Evolutionary conservation across 2,113 vertebrate genomes (phyloP), one percentile per base, ranked within the genome.

Genomic region (Notothenia coriiceps): DNA sequence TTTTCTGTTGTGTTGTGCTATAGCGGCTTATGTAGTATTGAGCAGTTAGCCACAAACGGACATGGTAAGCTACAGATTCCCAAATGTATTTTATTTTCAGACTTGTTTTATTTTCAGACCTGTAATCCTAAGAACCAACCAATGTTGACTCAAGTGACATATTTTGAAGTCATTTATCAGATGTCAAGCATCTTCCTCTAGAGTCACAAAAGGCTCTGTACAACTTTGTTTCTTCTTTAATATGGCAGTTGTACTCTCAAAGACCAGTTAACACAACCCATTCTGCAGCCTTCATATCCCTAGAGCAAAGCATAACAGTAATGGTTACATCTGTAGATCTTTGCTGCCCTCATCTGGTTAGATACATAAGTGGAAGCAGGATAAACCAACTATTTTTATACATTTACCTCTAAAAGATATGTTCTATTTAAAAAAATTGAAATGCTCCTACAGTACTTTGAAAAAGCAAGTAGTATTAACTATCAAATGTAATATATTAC

Each of bases 311-410:
- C 49, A 33, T 65, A 6, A 4, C 20, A 51, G 47, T 18, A 46
- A 33, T 18, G n/a, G 40, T 56, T 66, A 67, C 44, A 73, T 74
- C 56, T 54, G 73, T 47, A 77, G 78, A 70, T 22, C 72, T 76
- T 66, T 83, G 64, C 86, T 87, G 88, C 87, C 88, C 85, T 79
- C 92, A 80, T 29, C 74, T 88, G 90, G 89, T 66, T 64, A 63
- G 13, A 15, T 5, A 20, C n/a, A 65, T 61, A 65, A 88, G 1
- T 82, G 44, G 15, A 60, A 62, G 35, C 13, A 55, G 2, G 1
- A 4, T 0, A 4, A 14, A 14, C 3, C 5, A 59, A 51, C 44
- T 11, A 15, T 13, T 0, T 20, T 61, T 1, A 11, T 6, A 69
- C 13, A 46, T 18, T 44, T 6, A 52, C 50, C 20, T 40, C 35